Base-by-base conservation (phyloP, 1,140 invertebrate species). In the Ganaspis sp. region DNA sequence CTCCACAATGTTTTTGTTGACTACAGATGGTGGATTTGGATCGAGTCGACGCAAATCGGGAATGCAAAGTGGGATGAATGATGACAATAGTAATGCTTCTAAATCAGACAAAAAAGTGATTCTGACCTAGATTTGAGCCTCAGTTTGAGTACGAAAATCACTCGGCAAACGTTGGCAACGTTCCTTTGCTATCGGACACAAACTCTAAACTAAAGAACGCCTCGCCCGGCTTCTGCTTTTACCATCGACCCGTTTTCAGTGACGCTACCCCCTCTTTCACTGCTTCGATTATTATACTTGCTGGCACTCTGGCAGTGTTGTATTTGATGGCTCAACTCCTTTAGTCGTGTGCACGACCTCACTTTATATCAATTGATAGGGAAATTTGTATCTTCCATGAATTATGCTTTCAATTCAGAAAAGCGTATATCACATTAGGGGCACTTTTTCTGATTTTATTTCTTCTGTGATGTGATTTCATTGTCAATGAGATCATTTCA, bases 201-300 rank as follows among this genome's bases (percentile, higher is more conserved):
- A 81, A 78, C 70, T 78, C 76, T 84, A 84, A 82, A 85, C 84
- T 85, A 77, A 83, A 23, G 74, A 80, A 37, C 74, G 73, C 75
- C 76, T 83, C 77, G 80, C 76, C 80, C 83, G 77, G 83, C 83
- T 74, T 64, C 81, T 79, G 80, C 80, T 84, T 86, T 85, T 86
- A 87, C 81, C 85, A 87, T 87, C 86, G 85, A 87, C 83, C 85
- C 79, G 78, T 79, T 80, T 79, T 73, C 72, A 71, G 53, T 37
- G 75, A 42, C 58, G 73, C 73, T 76, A 73, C 76, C 82, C 72
- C 77, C 23, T 29, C 5, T 26, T 15, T 58, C 23, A 58, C 9
- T 23, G 21, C 21, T 26, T 12, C 21, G 23, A 58, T 9, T 58
- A 21, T 21, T 58, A 26, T 19, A n/a, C n/a, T n/a, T n/a, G n/a